Base-by-base conservation (phyloP, 2,888 invertebrate species). In the Arctia plantaginis region DNA sequence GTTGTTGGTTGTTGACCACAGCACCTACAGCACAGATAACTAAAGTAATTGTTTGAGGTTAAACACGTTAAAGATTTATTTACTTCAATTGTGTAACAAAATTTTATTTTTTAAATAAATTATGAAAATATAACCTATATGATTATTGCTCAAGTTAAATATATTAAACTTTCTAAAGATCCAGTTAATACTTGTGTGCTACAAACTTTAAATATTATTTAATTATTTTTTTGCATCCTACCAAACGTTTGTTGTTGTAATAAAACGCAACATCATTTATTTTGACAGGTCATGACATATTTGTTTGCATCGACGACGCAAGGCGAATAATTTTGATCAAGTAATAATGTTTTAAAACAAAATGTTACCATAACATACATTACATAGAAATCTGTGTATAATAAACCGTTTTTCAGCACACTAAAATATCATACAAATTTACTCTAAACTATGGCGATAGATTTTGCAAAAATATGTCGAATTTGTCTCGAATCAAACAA, bases 391-490 rank as follows among this genome's bases (percentile, higher is more conserved):
- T 86, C 88, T 65, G 78, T 82, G 51, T 77, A 88, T 33, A 78
- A 80, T 33, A 55, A 66, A 30, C 20, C 47, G 0, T 13, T 13
- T 12, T 47, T 51, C 30, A 20, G 15, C 30, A 66, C 55, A 23
- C 30, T 35, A 64, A 33, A 44, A 33, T 8, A 67, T 69, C 41
- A 59, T 3, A 73, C 18, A 69, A 59, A n/a, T 8, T 59, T 35
- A 66, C 44, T 35, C 44, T n/a, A 13, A 44, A 79, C 39, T 20
- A 85, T 83, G 80, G 82, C 76, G 33, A 89, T 94, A 90, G 91
- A 95, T 81, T 90, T 94, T 77, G 85, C 88, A 69, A 86, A 85
- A 85, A 91, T 94, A 81, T 95, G 95, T 87, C 91, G 95, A 80
- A 84, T 94, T 72, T 95, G 95, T 80, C 89, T 95, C 3, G 87